Evolutionary conservation across 2,797 vertebrate species (phyloP).

Genomic region (Mormyrus hasselquistii): DNA sequence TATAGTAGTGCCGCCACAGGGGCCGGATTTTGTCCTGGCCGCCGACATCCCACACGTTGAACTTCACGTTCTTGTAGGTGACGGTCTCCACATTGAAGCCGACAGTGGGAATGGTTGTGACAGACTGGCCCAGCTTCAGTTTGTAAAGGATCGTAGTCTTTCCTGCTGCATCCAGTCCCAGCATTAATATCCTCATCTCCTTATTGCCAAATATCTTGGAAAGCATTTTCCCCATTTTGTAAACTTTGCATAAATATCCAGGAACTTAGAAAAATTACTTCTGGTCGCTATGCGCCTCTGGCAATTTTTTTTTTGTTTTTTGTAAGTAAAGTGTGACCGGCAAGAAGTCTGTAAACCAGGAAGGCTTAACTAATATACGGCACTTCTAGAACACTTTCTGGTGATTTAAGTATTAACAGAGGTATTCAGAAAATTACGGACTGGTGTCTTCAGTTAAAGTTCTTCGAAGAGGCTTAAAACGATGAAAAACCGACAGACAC

Average conservation of each 20-base stretch:
- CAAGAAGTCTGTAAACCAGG: not conserved
- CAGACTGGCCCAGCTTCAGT: constrained; percentile 95
- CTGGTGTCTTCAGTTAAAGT: not conserved
- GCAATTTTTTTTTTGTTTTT: no score
- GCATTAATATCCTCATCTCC: constrained; percentile 99
- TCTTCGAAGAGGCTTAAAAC: not conserved
- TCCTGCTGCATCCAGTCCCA: constrained; percentile 93
- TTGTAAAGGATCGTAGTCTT: constrained; percentile 98
- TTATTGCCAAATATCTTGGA: constrained; percentile 99
- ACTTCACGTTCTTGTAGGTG: constrained; percentile 98
- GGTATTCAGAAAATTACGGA: not conserved
- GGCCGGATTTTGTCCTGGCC: constrained; percentile 98
- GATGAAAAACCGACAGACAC: not conserved
- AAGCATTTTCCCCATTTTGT: constrained; percentile 91
- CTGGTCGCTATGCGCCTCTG: not conserved
- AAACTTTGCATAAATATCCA: constrained; percentile 63
- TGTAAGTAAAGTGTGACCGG: not conserved
- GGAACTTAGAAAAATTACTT: constrained; percentile 22
- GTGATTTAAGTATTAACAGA: not conserved
- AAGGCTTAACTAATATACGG: not conserved
- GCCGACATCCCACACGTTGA: constrained; percentile 97
- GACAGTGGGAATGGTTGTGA: constrained; percentile 96
- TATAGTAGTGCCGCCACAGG: constrained; percentile 98
- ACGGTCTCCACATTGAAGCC: constrained; percentile 98
- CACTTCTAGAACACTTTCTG: not conserved